Conservation (phyloP, 2,113 vertebrate genomes). For the Ascaphus truei region DNA sequence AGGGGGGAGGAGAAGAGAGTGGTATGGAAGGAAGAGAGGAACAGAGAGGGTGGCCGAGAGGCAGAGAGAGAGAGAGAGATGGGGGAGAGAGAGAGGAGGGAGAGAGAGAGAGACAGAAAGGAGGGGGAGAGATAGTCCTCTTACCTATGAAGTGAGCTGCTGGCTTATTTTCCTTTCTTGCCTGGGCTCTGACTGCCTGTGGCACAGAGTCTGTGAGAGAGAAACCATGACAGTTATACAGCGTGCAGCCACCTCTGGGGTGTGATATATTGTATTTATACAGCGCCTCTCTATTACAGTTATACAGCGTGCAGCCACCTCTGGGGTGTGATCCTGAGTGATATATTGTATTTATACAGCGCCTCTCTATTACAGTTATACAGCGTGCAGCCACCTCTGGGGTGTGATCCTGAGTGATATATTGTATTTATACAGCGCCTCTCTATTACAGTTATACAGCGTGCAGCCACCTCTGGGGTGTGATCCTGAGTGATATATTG, state of each 20-base stretch:
- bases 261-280: neutral
- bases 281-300: neutral
- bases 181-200: neutral
- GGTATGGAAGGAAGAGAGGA: neutral
- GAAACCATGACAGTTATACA: neutral
- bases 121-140: neutral
- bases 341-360: too few species aligned
- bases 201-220: conserved; percentile 7
- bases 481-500: too few species aligned
- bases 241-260: neutral
- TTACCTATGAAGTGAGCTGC: conserved; percentile 20
- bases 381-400: too few species aligned
- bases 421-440: too few species aligned
- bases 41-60: too few species aligned
- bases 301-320: neutral
- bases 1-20: conserved; percentile 23
- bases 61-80: too few species aligned
- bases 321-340: neutral
- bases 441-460: too few species aligned
- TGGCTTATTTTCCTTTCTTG: neutral
- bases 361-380: too few species aligned
- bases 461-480: too few species aligned
- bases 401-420: too few species aligned
- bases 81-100: neutral
- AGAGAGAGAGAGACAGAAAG: neutral